Evolutionary conservation across 2,113 vertebrate species (phyloP).

Genomic region (Alligator sinensis): DNA sequence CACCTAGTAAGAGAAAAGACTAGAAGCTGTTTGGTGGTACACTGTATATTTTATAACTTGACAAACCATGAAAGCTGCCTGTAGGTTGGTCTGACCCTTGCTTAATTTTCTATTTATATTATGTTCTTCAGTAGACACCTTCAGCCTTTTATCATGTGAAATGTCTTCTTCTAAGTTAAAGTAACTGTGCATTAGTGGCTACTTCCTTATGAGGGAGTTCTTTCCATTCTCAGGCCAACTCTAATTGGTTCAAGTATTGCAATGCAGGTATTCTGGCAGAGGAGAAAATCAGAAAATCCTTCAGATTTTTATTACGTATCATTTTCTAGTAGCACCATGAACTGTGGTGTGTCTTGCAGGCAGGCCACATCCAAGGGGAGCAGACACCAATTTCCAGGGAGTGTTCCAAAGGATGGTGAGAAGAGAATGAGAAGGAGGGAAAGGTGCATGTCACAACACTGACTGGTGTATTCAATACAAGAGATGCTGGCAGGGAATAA

Average conservation of each 20-base stretch:
- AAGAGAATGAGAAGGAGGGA: neutral
- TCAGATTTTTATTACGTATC: neutral
- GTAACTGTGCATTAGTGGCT: neutral
- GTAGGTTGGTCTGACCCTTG: neutral
- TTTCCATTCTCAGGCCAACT: neutral
- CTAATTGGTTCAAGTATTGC: neutral
- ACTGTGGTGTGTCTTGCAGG: neutral
- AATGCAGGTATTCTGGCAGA: no score
- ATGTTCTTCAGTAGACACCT: neutral
- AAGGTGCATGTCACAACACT: neutral
- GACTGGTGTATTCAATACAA: no score
- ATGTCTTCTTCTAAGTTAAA: neutral
- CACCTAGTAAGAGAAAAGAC: neutral
- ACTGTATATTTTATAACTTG: neutral
- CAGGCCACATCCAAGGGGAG: neutral
- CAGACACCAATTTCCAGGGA: neutral
- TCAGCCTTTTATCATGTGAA: neutral
- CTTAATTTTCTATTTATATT: neutral
- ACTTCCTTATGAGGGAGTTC: constrained; percentile 16
- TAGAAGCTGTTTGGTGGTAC: neutral
- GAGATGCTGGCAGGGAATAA: no score
- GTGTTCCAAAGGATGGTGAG: neutral
- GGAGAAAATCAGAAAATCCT: neutral
- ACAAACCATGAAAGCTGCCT: neutral
- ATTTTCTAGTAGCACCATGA: fast-evolving